Evolutionary conservation across 1,140 invertebrate species (phyloP), one percentile per base, ranked within the genome.

Genomic region (Neodiprion fabricii): DNA sequence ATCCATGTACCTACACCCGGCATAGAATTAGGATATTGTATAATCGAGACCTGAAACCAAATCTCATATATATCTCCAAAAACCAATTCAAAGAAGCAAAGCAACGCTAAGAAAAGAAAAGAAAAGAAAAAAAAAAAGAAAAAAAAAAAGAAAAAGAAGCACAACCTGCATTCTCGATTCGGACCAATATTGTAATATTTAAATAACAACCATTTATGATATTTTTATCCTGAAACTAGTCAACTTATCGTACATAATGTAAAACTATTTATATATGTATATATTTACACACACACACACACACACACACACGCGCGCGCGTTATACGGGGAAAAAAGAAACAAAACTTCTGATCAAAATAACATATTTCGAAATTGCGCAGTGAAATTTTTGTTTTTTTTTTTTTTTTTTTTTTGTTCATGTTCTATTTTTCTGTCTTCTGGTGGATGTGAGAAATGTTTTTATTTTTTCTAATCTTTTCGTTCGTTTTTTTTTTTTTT

Each of bases 141-240:
- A 65, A 7, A 61, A 65, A 72, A 65, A 72, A 65, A 40, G 0
- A 40, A 40, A 2, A 40, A 40, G 5, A 3, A 40, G 28, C 28
- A 53, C 28, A 21, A 49, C n/a, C 7, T 9, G 28, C 49, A 53
- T 72, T 48, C 71, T 12, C n/a, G 71, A 48, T 72, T 53, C 48
- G 28, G 49, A n/a, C 71, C 71, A 72, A 72, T 50, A 72, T 72
- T 61, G 53, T 14, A 12, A 61, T 61, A 7, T 72, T 72, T 48
- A 40, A 67, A 72, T 68, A 66, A 49, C 4, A 17, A 71, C 67
- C 72, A 75, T 75, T 75, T 50, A 75, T 67, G 69, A 75, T 72
- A 61, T 71, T 69, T 67, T 71, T 49, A 49, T 70, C 69, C 65
- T 72, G 21, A 47, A 48, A 17, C 10, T 70, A 14, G 10, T 49